A percentile compares a stretch with the other conserved stretches of the same genome.
Conservation (phyloP, 2,888 invertebrate genomes). For the Hipparchia semele region DNA sequence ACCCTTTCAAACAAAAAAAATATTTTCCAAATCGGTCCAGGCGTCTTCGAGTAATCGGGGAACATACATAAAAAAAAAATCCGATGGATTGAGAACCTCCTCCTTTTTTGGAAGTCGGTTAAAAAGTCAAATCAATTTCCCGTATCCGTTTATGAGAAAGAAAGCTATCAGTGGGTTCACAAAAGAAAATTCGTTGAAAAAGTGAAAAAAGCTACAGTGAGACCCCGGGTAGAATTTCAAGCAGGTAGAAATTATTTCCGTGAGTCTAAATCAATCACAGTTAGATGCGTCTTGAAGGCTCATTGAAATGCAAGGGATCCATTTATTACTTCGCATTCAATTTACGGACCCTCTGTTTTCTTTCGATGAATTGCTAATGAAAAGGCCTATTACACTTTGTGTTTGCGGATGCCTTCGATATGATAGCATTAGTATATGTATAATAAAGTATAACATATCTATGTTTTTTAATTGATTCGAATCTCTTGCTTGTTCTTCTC, state of each 20-base stretch:
- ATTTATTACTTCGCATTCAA: constrained; percentile 72
- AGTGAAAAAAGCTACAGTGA: constrained; percentile 57
- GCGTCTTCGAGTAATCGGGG: no score
- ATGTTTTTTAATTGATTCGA: background rate
- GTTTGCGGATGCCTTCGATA: constrained; percentile 18
- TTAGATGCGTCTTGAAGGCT: constrained; percentile 54
- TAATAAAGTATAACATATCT: background rate
- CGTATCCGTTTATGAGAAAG: no score
- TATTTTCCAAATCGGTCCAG: no score
- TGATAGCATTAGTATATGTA: background rate
- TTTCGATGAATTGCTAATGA: constrained; percentile 51
- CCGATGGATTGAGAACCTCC: no score
- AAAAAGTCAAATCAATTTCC: no score
- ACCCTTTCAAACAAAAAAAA: no score
- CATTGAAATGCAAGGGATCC: constrained; percentile 57
- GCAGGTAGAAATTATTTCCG: constrained; percentile 65
- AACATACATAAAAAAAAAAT: no score
- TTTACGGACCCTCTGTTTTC: constrained; percentile 57
- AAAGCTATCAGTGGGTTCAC: background rate
- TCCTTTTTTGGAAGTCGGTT: no score
- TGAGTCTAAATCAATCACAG: constrained; percentile 69
- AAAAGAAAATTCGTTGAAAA: constrained; percentile 56
- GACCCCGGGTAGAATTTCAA: constrained; percentile 63
- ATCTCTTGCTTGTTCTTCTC: no score
- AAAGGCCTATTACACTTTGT: constrained; percentile 37